These are phyloP conservation scores for Zaprionus taronus DNA, from an alignment of 1,140 invertebrate genomes.

Conservation along the genomic window DNA sequence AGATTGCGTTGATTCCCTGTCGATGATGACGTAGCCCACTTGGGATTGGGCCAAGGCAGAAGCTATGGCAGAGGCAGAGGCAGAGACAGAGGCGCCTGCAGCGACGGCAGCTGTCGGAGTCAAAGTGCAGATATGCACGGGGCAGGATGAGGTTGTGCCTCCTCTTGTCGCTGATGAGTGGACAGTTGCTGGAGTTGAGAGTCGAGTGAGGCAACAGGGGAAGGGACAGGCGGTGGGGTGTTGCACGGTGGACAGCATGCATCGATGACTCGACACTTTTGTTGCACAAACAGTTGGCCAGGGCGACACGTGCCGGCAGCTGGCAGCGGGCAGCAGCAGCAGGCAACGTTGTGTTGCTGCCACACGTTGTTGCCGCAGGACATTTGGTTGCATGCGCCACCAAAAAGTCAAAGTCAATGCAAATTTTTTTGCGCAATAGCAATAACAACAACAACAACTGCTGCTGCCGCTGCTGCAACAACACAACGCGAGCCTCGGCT, in stretches of 20 bases:
- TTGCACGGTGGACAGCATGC: background rate
- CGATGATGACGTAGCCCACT: constrained; percentile 19
- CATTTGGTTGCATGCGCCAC: constrained; percentile 14
- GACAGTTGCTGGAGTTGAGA: constrained; percentile 54
- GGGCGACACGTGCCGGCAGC: constrained; percentile 32
- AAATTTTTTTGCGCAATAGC: constrained; percentile 29
- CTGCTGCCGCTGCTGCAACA: constrained; percentile 7
- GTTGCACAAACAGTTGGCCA: constrained; percentile 28
- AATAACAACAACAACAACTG: background rate
- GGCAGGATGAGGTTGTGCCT: background rate
- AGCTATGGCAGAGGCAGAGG: background rate
- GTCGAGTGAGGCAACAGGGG: constrained; percentile 12
- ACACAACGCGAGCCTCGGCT: constrained; percentile 14
- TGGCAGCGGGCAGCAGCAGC: constrained; percentile 23
- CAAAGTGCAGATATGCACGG: constrained; percentile 14
- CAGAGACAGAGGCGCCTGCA: no score
- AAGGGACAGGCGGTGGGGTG: background rate
- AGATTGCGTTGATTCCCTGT: constrained; percentile 41
- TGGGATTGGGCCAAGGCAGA: background rate
- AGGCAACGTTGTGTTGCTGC: constrained; percentile 19
- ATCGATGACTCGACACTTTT: constrained; percentile 59
- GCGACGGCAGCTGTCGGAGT: constrained; percentile 4
- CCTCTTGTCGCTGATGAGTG: constrained; percentile 51
- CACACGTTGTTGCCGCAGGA: background rate
- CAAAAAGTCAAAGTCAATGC: constrained; percentile 45